Percentiles rank a stretch among this genome's conserved stretches.
phyloP scores from a whole-genome alignment of 2,888 invertebrate species.

The Drosophila kanekoi region DNA sequence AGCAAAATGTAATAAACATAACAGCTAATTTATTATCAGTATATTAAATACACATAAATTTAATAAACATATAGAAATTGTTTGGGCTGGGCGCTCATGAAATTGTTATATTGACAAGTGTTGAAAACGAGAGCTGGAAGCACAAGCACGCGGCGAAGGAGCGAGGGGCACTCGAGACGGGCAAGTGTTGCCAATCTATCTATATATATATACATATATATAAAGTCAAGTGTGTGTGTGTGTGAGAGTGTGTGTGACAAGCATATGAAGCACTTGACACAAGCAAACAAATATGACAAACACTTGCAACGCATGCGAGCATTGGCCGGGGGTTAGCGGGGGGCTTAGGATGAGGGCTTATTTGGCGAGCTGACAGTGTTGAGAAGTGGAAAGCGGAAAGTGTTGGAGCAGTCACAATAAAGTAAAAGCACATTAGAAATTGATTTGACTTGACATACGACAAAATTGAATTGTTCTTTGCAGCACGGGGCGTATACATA shows the following conservation, averaged over 20 bases:
- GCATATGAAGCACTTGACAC: conserved; percentile 62
- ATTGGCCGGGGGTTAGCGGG: not conserved
- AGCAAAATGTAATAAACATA: conserved; percentile 62
- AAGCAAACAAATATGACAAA: conserved; percentile 72
- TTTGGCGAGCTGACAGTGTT: conserved; percentile 39
- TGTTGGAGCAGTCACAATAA: conserved; percentile 15
- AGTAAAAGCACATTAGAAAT: conserved; percentile 56
- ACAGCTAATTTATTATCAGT: conserved; percentile 17
- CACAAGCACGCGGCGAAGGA: conserved; percentile 2
- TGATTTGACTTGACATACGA: conserved; percentile 37
- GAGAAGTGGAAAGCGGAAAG: conserved; percentile 2
- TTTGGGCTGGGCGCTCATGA: not conserved
- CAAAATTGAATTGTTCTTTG: conserved; percentile 29
- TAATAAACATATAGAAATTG: conserved; percentile 9
- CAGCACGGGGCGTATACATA: conserved; percentile 34
- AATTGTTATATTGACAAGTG: conserved; percentile 1
- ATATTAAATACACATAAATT: conserved; percentile 9
- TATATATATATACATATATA: conserved; percentile 18
- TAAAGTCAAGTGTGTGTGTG: conserved; percentile 9
- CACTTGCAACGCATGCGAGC: conserved; percentile 38
- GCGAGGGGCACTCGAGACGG: conserved; percentile 28
- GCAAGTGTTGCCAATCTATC: conserved; percentile 60
- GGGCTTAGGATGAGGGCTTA: not conserved
- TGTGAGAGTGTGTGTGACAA: conserved; percentile 40
- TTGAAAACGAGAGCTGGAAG: conserved; percentile 2